These are phyloP conservation scores for Pan paniscus DNA, from an alignment of 2,113 vertebrate genomes.

Conservation along the genomic window DNA sequence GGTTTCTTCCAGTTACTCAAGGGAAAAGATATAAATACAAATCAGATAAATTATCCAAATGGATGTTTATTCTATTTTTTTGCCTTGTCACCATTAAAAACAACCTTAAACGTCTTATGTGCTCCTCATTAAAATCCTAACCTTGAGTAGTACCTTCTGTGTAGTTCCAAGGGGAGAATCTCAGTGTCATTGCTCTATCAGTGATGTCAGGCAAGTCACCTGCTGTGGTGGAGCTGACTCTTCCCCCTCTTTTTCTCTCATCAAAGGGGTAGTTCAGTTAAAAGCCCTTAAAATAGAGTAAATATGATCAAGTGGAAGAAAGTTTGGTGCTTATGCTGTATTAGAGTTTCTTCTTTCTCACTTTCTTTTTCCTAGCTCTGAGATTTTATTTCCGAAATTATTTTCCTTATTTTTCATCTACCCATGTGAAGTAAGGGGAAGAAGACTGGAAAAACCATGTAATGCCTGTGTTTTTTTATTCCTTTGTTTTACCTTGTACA, in stretches of 20 bases:
- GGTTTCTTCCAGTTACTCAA: not conserved
- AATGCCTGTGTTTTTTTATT: not conserved
- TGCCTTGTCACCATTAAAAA: not conserved
- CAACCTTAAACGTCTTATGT: not conserved
- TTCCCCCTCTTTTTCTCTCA: not conserved
- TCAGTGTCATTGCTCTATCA: rapidly evolving
- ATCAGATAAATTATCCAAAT: not conserved
- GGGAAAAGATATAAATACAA: not conserved
- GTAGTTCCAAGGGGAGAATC: not conserved
- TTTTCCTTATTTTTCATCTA: not conserved
- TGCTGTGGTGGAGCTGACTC: rapidly evolving
- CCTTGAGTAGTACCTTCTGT: not conserved
- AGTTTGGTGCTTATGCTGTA: not conserved
- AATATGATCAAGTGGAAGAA: not conserved
- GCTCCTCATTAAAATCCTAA: not conserved
- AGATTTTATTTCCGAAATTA: slow-evolving; percentile 20
- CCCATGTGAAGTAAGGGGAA: not conserved
- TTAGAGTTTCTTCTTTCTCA: not conserved
- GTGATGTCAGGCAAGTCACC: not conserved
- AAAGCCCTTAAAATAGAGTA: not conserved
- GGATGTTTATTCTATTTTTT: not conserved
- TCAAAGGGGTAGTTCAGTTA: not conserved
- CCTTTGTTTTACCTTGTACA: not conserved
- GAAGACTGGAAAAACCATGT: not conserved
- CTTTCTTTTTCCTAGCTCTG: not conserved